phyloP scores from a whole-genome alignment of 1,140 invertebrate species.

The Drosophila repleta region DNA sequence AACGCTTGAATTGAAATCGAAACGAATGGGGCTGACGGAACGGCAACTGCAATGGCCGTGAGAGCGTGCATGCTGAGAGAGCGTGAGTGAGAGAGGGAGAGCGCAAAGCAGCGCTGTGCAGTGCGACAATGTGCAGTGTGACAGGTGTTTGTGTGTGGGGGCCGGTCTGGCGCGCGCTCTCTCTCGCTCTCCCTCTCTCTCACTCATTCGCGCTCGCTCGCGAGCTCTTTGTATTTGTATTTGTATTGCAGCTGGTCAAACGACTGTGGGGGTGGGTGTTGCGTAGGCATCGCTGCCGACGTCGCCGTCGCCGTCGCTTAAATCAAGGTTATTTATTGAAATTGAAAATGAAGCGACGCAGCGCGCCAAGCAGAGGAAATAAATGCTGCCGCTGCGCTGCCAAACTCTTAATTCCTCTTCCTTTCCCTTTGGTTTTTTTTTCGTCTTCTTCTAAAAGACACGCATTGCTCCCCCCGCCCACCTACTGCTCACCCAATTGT shows the following conservation, averaged over 20 bases:
- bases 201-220: constrained; percentile 9
- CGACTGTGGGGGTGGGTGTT: constrained; percentile 47
- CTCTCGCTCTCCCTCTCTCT: neutral
- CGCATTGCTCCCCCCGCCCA: neutral
- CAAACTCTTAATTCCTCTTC: constrained; percentile 19
- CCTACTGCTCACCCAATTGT: constrained; percentile 54
- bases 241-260: constrained; percentile 75
- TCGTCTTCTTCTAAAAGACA: constrained; percentile 18
- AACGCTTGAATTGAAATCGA: constrained; percentile 56
- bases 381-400: neutral
- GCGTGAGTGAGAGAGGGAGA: constrained; percentile 23
- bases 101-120: constrained; percentile 22
- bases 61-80: constrained; percentile 16
- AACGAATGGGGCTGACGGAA: constrained; percentile 40
- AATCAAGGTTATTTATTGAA: constrained; percentile 82
- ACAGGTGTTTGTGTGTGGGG: constrained; percentile 79
- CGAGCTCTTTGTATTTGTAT: constrained; percentile 34
- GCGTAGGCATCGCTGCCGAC: constrained; percentile 41
- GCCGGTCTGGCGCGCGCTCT: constrained; percentile 54
- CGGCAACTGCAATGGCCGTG: constrained; percentile 47
- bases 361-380: constrained; percentile 3
- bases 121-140: constrained; percentile 46
- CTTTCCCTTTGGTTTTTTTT: neutral
- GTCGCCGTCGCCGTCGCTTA: constrained; percentile 64
- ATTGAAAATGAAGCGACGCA: constrained; percentile 76